Evolutionary conservation across 1,140 invertebrate species (phyloP), one percentile per base, ranked within the genome.

Genomic region (Panulirus ornatus): DNA sequence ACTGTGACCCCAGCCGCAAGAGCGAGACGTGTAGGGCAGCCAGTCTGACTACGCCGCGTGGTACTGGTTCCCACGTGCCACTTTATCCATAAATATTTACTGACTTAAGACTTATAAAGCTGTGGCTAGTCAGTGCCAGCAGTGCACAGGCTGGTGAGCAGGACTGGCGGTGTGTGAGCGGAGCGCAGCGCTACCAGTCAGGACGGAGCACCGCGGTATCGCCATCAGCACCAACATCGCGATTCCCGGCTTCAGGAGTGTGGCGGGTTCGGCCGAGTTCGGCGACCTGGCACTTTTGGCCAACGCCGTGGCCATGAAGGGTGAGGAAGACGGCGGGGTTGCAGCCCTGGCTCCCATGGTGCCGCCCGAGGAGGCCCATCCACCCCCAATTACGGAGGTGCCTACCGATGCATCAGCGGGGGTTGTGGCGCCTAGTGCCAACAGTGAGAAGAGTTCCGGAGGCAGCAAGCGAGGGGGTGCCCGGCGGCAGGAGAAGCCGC

Each of bases 401-500:
- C 58, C 82, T 1, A 47, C 44, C 1, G 88, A 90, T 27, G 73
- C 76, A 2, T 54, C 88, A 11, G 14, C 79, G 3, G 88, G 51
- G 36, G 54, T 78, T 11, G 47, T 70, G 11, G 71, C 82, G n/a
- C 47, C 83, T 16, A 40, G 38, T 38, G 71, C 19, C 73, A 85
- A 42, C 38, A 71, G 22, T 51, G 88, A 90, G 30, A 85, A 85
- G 82, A 84, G 38, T 30, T n/a, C 73, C 2, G 82, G 92, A 22
- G 75, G 87, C n/a, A 70, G 79, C 1, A 92, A 92, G 82, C 78
- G 89, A 22, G 78, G 91, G 30, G 96, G 96, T 16, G 94, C 95
- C 0, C 94, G 97, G 22, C 95, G 97, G 0, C 97, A 98, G 84
- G 98, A 99, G 93, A 99, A 99, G 93, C 98, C 98, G 1, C 98